These are phyloP conservation scores for Drepana arcuata DNA, from an alignment of 1,140 invertebrate species.

Conservation along the genomic window DNA sequence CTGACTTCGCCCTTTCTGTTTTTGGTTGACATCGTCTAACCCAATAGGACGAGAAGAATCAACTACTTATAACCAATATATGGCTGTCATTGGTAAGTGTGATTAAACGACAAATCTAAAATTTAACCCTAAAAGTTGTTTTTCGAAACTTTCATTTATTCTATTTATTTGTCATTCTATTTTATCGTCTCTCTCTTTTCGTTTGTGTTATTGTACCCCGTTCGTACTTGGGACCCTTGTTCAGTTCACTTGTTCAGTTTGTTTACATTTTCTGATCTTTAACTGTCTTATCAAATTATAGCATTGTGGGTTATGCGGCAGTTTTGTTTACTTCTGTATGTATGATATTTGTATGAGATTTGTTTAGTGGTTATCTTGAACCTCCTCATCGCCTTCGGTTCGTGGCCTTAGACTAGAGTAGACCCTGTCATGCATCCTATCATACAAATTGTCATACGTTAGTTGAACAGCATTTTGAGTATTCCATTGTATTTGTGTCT, in stretches of 20 bases:
- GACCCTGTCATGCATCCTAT: slow-evolving; percentile 55
- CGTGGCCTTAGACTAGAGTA: slow-evolving; percentile 43
- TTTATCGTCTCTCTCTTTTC: slow-evolving; percentile 39
- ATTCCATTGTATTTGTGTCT: slow-evolving; percentile 3
- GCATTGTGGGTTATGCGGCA: slow-evolving; percentile 69
- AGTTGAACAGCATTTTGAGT: slow-evolving; percentile 6
- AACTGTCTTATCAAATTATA: slow-evolving; percentile 61
- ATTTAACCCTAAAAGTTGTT: slow-evolving; percentile 63
- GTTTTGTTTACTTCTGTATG: slow-evolving; percentile 39
- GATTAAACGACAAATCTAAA: slow-evolving; percentile 70
- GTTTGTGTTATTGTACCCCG: slow-evolving; percentile 24
- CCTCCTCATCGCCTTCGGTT: slow-evolving; percentile 38
- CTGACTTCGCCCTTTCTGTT: slow-evolving; percentile 76
- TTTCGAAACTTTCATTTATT: no score
- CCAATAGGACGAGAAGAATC: slow-evolving; percentile 88
- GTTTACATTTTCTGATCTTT: slow-evolving; percentile 44
- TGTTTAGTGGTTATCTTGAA: slow-evolving; percentile 40
- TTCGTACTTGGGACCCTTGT: slow-evolving; percentile 21
- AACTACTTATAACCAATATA: slow-evolving; percentile 88
- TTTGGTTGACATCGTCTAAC: slow-evolving; percentile 75
- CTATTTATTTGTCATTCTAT: slow-evolving; percentile 61
- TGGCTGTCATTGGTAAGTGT: slow-evolving; percentile 90
- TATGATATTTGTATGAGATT: slow-evolving; percentile 35
- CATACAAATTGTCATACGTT: slow-evolving; percentile 26
- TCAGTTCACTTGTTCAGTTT: slow-evolving; percentile 25